Conservation (phyloP, 2,797 vertebrate species). For the Mus spretus region DNA sequence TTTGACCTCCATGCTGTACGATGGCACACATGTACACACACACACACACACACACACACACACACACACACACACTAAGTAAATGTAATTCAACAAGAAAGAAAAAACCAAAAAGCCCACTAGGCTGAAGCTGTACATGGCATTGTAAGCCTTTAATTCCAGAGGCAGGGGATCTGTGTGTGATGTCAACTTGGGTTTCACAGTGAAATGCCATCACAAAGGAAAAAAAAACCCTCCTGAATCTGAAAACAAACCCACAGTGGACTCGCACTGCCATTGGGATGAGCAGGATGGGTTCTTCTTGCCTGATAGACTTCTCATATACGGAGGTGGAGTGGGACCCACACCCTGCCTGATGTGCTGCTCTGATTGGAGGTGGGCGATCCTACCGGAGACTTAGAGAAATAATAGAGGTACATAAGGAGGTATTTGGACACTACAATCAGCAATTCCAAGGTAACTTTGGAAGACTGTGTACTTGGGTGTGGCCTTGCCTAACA, state of each 20-base stretch:
- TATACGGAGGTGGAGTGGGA: not conserved
- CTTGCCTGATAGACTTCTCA: not conserved
- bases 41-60: not conserved
- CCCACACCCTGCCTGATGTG: not conserved
- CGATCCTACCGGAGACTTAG: not conserved
- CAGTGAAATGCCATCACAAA: not conserved
- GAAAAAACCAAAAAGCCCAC: not conserved
- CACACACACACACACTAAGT: not conserved
- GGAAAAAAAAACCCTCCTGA: not conserved
- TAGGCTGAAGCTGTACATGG: not conserved
- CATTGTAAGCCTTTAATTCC: not conserved
- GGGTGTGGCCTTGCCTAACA: not conserved
- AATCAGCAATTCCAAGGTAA: not conserved
- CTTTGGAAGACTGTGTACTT: not conserved
- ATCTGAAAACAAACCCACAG: not conserved
- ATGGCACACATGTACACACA: not conserved
- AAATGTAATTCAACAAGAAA: not conserved
- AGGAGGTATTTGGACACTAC: accelerated
- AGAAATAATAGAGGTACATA: not conserved
- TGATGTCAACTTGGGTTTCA: not conserved
- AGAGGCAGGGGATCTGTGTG: not conserved
- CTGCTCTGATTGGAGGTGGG: not conserved
- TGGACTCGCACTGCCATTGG: not conserved
- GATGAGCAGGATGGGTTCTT: not conserved
- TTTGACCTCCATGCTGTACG: not conserved